These are phyloP conservation scores for Ictidomys tridecemlineatus DNA, from an alignment of 2,113 vertebrate species.

Conservation along the genomic window DNA sequence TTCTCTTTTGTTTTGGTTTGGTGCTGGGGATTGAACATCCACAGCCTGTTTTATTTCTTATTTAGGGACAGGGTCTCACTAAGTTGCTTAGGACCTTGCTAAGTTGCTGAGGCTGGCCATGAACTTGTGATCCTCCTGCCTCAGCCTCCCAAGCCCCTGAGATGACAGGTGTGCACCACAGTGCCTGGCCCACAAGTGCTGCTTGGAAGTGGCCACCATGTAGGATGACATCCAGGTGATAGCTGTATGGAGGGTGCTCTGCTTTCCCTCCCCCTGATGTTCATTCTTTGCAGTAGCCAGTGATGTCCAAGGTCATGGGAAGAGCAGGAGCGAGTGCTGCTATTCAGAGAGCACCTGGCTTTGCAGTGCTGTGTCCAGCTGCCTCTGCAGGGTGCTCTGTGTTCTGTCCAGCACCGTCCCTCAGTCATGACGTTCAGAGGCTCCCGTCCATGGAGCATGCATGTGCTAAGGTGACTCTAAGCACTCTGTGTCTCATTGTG, in stretches of 20 bases:
- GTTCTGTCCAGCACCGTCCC: neutral
- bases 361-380: rapidly evolving
- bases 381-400: too few species aligned
- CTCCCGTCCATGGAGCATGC: neutral
- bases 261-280: neutral
- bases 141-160: neutral
- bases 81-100: neutral
- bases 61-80: neutral
- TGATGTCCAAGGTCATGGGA: too few species aligned
- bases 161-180: neutral
- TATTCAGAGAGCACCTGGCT: rapidly evolving
- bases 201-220: neutral
- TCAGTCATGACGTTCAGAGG: rapidly evolving
- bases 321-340: neutral
- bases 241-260: neutral
- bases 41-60: too few species aligned
- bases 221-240: neutral
- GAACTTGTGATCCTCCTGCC: neutral
- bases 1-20: too few species aligned
- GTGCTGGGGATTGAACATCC: too few species aligned
- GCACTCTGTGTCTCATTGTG: neutral
- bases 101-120: neutral
- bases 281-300: neutral
- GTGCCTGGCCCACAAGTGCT: neutral
- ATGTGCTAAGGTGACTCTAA: neutral